Evolutionary conservation across 2,888 invertebrate genomes (phyloP).

Genomic region (Drosophila algonquin): DNA sequence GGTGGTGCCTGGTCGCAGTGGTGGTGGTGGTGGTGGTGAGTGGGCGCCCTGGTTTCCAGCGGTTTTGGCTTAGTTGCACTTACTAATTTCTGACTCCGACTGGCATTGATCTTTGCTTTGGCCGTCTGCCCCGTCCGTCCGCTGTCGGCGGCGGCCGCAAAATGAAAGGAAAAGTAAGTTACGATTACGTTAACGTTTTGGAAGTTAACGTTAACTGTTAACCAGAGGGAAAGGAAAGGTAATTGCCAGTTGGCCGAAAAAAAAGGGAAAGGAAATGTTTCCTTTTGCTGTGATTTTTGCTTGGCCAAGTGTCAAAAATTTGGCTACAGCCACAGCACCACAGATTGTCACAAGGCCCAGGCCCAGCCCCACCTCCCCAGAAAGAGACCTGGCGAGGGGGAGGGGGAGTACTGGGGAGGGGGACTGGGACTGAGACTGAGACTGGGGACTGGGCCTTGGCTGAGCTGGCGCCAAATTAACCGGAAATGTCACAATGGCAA

Average conservation of each 20-base stretch:
- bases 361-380: slow-evolving; percentile 7
- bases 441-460: slow-evolving; percentile 35
- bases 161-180: slow-evolving; percentile 80
- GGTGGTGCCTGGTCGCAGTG: not conserved
- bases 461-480: slow-evolving; percentile 80
- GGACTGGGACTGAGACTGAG: not conserved
- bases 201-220: slow-evolving; percentile 24
- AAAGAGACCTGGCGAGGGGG: not conserved
- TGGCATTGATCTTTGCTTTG: slow-evolving; percentile 74
- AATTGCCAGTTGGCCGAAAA: slow-evolving; percentile 71
- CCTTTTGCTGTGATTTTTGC: slow-evolving; percentile 62
- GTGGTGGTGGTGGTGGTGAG: slow-evolving; percentile 52
- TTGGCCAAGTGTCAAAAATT: slow-evolving; percentile 79
- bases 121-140: slow-evolving; percentile 36
- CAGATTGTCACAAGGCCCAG: slow-evolving; percentile 9
- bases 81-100: slow-evolving; percentile 76
- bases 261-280: slow-evolving; percentile 63
- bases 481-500: slow-evolving; percentile 80
- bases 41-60: slow-evolving; percentile 67
- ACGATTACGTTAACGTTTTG: slow-evolving; percentile 67
- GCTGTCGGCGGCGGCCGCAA: slow-evolving; percentile 59
- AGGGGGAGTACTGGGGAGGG: not conserved
- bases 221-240: slow-evolving; percentile 79
- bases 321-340: slow-evolving; percentile 41
- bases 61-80: slow-evolving; percentile 72